Evolutionary conservation across 1,140 invertebrate species (phyloP), one percentile per base, ranked within the genome.

Genomic region (Camponotus floridanus): DNA sequence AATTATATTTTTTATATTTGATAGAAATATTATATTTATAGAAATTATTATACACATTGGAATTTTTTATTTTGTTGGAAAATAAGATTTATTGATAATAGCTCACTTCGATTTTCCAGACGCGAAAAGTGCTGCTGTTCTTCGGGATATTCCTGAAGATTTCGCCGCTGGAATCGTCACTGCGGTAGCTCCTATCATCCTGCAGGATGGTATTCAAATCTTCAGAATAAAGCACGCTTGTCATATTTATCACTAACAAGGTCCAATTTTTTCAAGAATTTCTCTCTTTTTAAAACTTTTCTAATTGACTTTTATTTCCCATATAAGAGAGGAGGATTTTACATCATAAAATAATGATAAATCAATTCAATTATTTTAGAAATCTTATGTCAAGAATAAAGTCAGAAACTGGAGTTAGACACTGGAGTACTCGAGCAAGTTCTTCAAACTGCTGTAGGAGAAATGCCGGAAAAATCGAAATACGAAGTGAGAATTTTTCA

Each of bases 91-190:
- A 21, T 42, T 55, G 7, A 57, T 31, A 55, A 51, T 18, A 51
- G 48, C 70, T 94, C 93, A 97, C 97, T 95, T 98, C 97, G 76
- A 98, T 96, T 94, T 97, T 96, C 98, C 98, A 98, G 7, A 98
- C 96, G 55, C 97, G 96, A 94, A 98, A 98, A 48, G 96, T 96
- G 13, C 97, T 97, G 79, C 96, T 96, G 93, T 97, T 96, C 88
- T 96, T 97, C 0, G 97, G 96, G 42, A 98, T 96, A 78, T 96
- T 97, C 80, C 97, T 96, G 92, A 98, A 98, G 62, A 96, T 96
- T 45, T 95, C 94, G 71, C 93, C 92, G 55, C 91, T 87, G 1
- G 94, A 94, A 31, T 94, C 94, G 48, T 95, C 94, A 39, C 93
- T 94, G 87, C 93, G 93, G 26, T 88, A 94, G 79, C 92, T 95